Evolutionary conservation across 2,797 vertebrate genomes (phyloP).

Genomic region (Phalanger gymnotis): DNA sequence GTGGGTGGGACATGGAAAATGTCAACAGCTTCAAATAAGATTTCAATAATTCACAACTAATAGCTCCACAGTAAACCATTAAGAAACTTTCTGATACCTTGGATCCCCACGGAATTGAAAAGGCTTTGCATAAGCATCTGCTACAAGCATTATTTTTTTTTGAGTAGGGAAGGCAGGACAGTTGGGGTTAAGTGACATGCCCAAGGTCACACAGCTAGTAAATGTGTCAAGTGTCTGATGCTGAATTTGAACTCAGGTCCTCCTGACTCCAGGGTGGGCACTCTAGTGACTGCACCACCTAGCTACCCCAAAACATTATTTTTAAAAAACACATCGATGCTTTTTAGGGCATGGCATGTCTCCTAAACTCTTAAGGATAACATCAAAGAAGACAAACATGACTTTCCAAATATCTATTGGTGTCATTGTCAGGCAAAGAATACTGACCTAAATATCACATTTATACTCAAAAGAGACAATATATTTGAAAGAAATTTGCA

Average conservation of each 20-base stretch:
- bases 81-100: neutral
- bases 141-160: too few species aligned
- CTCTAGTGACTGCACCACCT: too few species aligned
- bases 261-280: too few species aligned
- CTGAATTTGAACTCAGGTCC: too few species aligned
- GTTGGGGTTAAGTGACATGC: too few species aligned
- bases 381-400: neutral
- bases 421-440: neutral
- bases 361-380: neutral
- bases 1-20: neutral
- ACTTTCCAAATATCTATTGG: neutral
- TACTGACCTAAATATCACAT: neutral
- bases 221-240: too few species aligned
- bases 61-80: neutral
- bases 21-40: neutral
- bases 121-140: neutral
- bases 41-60: neutral
- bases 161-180: too few species aligned
- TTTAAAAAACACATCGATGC: neutral
- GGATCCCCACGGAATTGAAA: neutral
- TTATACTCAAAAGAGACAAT: neutral
- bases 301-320: too few species aligned
- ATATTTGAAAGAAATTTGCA: neutral
- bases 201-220: too few species aligned
- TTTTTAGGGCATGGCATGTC: neutral